Percentiles rank a stretch among this genome's conserved stretches.
Conservation (phyloP, 1,140 invertebrate species). For the Zaprionus taronus region DNA sequence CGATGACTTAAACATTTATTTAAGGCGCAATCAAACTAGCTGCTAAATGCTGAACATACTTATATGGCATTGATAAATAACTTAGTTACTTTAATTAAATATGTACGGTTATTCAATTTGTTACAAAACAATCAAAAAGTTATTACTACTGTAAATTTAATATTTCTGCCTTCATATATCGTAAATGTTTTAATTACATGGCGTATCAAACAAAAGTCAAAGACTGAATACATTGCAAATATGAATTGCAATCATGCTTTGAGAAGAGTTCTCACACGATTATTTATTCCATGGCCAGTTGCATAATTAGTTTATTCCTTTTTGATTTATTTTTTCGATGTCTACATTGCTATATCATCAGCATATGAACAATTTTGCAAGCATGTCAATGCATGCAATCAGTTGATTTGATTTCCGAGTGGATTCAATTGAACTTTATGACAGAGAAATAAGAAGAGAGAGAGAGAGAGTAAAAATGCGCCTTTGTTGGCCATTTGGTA, state of each 20-base stretch:
- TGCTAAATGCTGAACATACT: too few species aligned
- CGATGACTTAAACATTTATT: background rate
- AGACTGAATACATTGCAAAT: background rate
- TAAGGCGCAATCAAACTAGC: too few species aligned
- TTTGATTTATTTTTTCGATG: background rate
- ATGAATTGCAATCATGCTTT: background rate
- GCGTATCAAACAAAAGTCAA: background rate
- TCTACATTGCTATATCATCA: background rate
- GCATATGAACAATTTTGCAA: too few species aligned
- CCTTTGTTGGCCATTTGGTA: background rate
- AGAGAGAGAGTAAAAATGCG: background rate
- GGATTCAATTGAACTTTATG: background rate
- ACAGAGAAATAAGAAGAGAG: background rate
- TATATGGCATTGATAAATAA: too few species aligned
- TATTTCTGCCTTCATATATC: too few species aligned
- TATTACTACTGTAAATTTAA: background rate
- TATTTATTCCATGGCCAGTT: background rate
- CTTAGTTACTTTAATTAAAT: background rate
- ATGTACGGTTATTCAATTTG: background rate
- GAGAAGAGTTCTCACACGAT: background rate
- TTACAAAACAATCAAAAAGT: background rate
- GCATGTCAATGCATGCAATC: too few species aligned
- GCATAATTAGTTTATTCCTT: background rate
- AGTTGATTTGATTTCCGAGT: conserved; percentile 3
- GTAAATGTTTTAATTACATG: background rate